Evolutionary conservation across 2,113 vertebrate species (phyloP), one percentile per base, ranked within the genome.

Genomic region (Sclerurus mexicanus): DNA sequence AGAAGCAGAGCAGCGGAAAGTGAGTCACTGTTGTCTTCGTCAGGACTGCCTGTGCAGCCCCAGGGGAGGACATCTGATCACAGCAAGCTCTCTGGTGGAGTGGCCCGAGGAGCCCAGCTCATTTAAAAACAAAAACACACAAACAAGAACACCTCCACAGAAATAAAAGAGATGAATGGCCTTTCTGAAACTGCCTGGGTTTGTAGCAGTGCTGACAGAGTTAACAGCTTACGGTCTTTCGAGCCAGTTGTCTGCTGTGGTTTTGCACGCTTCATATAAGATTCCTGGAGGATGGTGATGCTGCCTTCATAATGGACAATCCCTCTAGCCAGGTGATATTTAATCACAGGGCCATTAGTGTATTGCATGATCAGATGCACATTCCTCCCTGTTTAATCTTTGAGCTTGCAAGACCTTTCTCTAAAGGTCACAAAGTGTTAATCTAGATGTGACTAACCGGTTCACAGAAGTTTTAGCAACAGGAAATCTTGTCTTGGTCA

Each of bases 341-440:
- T 85, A 78, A 89, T 79, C 66, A 64, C 12, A 31, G 14, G 12
- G 40, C 35, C 5, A 0, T 44, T 62, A 24, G 18, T 69, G 59
- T 69, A 66, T 71, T 88, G 33, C 33, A 27, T 35, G 53, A 76
- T 56, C n/a, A 40, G 49, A 82, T 93, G 75, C 58, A 50, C 67
- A 16, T 85, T 90, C 67, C 55, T 80, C 55, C 84, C 75, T 77
- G 83, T 86, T 94, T 88, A 86, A 83, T 73, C 78, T 93, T 73
- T 62, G 50, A 90, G 71, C 37, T 83, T 24, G 73, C 1, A 1
- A 90, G 82, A 55, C 72, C 82, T 89, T 94, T 92, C 72, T 62
- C 46, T 78, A 71, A 88, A 85, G 90, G 90, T 96, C 90, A 91
- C 62, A 40, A 88, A 92, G 63, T 5, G 3, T 87, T 92, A 39